phyloP scores from a whole-genome alignment of 2,113 vertebrate genomes.

The Edolisoma coerulescens region DNA sequence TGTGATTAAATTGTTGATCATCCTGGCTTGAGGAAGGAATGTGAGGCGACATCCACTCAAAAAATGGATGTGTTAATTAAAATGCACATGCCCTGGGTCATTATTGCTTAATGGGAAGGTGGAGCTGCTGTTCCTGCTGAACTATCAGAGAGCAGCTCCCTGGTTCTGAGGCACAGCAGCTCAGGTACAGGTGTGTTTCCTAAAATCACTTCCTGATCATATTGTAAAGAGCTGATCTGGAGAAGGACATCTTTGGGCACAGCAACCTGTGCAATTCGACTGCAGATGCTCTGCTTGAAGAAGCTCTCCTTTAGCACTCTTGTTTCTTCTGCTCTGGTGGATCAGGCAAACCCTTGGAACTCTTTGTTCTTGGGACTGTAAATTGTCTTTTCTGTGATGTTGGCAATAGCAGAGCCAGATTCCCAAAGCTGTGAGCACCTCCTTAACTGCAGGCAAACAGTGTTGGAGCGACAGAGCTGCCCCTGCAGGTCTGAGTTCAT shows the following conservation, averaged over 20 bases:
- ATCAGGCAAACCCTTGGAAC: background rate
- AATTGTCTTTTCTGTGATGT: background rate
- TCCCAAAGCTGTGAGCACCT: background rate
- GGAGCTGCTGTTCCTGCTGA: background rate
- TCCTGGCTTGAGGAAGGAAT: background rate
- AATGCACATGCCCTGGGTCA: background rate
- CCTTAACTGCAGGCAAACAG: rapidly evolving
- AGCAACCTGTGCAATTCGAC: rapidly evolving
- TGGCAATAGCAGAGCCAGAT: background rate
- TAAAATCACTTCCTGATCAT: background rate
- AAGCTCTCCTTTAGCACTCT: background rate
- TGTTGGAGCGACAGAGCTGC: rapidly evolving
- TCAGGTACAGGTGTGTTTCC: background rate
- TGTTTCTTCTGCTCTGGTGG: background rate
- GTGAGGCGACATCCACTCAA: background rate
- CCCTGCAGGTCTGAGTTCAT: background rate
- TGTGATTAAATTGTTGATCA: background rate
- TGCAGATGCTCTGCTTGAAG: too few relatives aligned
- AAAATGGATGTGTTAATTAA: background rate
- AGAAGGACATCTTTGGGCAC: background rate
- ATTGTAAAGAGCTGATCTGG: background rate
- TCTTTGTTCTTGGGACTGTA: background rate
- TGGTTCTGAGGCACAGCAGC: background rate
- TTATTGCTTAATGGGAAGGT: background rate
- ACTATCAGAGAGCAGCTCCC: background rate